Percentiles rank a stretch among this genome's conserved stretches.
phyloP scores from a whole-genome alignment of 2,888 invertebrate species.

The Hypena proboscidalis region DNA sequence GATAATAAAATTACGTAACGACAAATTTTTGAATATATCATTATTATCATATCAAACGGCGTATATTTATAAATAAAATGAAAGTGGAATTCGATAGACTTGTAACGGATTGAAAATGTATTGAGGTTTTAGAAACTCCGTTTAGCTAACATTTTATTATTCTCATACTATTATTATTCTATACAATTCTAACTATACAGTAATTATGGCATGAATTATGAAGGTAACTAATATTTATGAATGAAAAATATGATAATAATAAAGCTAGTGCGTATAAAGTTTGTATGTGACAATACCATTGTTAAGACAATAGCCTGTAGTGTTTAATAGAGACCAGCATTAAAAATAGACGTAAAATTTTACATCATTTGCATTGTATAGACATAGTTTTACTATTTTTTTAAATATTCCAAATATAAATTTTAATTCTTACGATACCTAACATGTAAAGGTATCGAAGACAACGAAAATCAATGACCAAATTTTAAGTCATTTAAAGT shows the following conservation, averaged over 20 bases:
- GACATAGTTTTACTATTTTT: neutral
- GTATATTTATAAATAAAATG: slow-evolving; percentile 32
- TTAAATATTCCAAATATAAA: neutral
- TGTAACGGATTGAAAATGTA: slow-evolving; percentile 21
- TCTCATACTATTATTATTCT: slow-evolving; percentile 38
- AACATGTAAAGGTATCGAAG: slow-evolving; percentile 12
- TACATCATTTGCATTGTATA: slow-evolving; percentile 16
- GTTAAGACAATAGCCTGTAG: slow-evolving; percentile 63
- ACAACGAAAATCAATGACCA: slow-evolving; percentile 41
- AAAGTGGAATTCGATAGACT: slow-evolving; percentile 27
- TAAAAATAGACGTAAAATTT: slow-evolving; percentile 33
- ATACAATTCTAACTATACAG: slow-evolving; percentile 36
- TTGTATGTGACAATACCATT: slow-evolving; percentile 64
- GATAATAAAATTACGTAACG: slow-evolving; percentile 20
- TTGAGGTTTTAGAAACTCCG: slow-evolving; percentile 25
- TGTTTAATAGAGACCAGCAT: slow-evolving; percentile 67
- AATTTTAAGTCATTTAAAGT: slow-evolving; percentile 9
- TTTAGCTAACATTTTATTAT: slow-evolving; percentile 37
- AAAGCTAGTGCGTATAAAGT: slow-evolving; percentile 35
- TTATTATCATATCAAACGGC: slow-evolving; percentile 64
- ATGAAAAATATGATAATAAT: slow-evolving; percentile 32
- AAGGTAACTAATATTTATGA: slow-evolving; percentile 30
- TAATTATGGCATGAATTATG: slow-evolving; percentile 29
- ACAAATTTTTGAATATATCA: slow-evolving; percentile 56
- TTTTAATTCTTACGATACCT: slow-evolving; percentile 4